Conservation (phyloP, 92 coral and sea anemone genomes). For the Montipora capitata region DNA sequence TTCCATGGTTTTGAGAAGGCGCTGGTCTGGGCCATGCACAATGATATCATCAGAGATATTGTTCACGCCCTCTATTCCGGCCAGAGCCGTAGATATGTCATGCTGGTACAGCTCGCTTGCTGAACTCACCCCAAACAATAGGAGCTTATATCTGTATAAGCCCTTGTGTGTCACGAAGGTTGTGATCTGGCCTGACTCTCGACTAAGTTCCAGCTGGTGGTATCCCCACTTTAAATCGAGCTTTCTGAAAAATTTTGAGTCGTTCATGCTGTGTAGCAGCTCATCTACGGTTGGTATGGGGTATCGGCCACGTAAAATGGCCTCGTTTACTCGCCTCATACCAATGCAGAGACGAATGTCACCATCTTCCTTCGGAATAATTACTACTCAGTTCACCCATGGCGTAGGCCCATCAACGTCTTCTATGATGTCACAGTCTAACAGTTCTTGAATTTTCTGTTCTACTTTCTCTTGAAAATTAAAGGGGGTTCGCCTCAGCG, state of each 20-base stretch:
- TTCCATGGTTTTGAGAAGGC: slow-evolving; percentile 43
- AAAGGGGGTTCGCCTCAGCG: slow-evolving; percentile 30
- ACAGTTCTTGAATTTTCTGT: too few species aligned
- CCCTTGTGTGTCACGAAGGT: slow-evolving; percentile 62
- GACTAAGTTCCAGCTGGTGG: slow-evolving; percentile 68
- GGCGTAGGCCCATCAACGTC: too few species aligned
- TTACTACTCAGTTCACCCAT: too few species aligned
- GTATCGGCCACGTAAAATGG: slow-evolving; percentile 30
- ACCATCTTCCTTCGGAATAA: too few species aligned
- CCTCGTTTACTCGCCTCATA: too few species aligned
- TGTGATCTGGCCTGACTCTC: slow-evolving; percentile 59
- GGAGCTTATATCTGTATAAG: slow-evolving; percentile 32
- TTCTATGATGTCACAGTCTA: too few species aligned
- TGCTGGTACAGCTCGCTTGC: slow-evolving; percentile 68
- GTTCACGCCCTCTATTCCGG: slow-evolving; percentile 50
- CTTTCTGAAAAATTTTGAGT: slow-evolving; percentile 56
- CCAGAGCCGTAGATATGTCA: slow-evolving; percentile 37
- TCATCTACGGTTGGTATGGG: slow-evolving; percentile 70
- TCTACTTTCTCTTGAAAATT: too few species aligned
- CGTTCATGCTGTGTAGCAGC: slow-evolving; percentile 57
- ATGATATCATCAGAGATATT: slow-evolving; percentile 59
- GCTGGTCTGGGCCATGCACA: slow-evolving; percentile 55
- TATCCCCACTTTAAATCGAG: slow-evolving; percentile 68
- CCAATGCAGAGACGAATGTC: too few species aligned
- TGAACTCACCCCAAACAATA: slow-evolving; percentile 67